These are phyloP conservation scores for Rotaria macrura DNA, from an alignment of 2,888 invertebrate genomes.

Conservation along the genomic window DNA sequence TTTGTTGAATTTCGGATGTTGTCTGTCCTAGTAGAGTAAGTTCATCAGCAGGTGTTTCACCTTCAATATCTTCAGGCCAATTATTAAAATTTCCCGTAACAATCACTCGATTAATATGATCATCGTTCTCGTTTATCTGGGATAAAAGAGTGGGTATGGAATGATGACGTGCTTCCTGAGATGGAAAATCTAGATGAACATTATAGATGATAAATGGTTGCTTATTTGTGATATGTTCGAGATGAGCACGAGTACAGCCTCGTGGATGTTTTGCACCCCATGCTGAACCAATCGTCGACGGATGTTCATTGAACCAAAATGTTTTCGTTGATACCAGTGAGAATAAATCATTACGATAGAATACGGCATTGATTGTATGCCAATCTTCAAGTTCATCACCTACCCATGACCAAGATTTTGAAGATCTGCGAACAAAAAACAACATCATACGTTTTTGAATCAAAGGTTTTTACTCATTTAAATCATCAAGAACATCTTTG, in stretches of 20 bases:
- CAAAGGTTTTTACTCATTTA: background rate
- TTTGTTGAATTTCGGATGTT: background rate
- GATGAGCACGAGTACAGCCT: background rate
- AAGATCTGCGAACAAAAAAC: background rate
- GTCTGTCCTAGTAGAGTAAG: background rate
- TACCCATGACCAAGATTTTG: background rate
- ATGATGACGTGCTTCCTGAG: background rate
- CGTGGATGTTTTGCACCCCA: background rate
- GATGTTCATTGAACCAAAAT: background rate
- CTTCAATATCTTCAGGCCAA: background rate
- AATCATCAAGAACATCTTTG: background rate
- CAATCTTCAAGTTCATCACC: background rate
- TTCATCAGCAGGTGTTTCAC: background rate
- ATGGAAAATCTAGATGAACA: background rate
- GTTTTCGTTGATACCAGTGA: background rate
- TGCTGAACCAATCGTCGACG: background rate
- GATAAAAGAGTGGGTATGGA: background rate
- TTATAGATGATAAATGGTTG: background rate
- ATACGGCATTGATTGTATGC: background rate
- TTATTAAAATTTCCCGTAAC: background rate
- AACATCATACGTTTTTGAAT: background rate
- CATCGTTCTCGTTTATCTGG: background rate
- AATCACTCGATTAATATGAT: background rate
- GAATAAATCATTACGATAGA: background rate
- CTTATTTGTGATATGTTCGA: background rate